Evolutionary conservation across 2,888 invertebrate genomes (phyloP).

Genomic region (Ornithoptera alexandrae): DNA sequence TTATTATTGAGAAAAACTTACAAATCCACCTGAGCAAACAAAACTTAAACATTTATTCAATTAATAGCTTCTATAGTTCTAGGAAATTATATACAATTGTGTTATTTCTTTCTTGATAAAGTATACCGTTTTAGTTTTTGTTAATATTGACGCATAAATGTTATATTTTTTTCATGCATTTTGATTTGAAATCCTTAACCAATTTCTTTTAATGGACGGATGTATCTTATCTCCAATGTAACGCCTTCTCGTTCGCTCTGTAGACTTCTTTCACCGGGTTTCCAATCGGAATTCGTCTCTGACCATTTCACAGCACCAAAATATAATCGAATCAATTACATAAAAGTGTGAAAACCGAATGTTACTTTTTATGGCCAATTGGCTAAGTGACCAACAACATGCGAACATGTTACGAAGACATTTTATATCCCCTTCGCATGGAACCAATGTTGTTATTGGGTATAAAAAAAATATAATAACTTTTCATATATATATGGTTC

Average conservation of each 20-base stretch:
- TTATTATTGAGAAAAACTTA: too few species aligned
- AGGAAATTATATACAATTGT: too few species aligned
- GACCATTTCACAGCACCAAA: constrained; percentile 9
- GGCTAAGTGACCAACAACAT: constrained; percentile 17
- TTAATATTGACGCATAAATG: too few species aligned
- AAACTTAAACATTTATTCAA: too few species aligned
- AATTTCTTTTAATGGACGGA: neutral
- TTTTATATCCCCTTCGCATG: constrained; percentile 21
- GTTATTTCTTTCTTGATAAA: too few species aligned
- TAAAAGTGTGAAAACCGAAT: constrained; percentile 29
- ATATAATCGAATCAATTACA: constrained; percentile 24
- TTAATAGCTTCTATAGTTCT: too few species aligned
- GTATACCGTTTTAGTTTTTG: too few species aligned
- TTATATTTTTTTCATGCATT: too few species aligned
- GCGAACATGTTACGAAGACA: constrained; percentile 17
- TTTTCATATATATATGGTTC: neutral
- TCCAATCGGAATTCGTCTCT: constrained; percentile 9
- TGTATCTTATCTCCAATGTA: neutral
- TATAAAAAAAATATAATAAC: neutral
- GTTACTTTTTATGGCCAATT: constrained; percentile 27
- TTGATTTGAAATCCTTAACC: neutral
- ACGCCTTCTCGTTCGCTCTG: neutral
- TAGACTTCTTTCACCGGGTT: constrained; percentile 1
- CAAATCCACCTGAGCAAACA: too few species aligned
- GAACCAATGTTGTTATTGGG: constrained; percentile 15